Evolutionary conservation across 35 echinoderm and acorn worm genomes (phyloP).

Genomic region (Apostichopus parvimensis): DNA sequence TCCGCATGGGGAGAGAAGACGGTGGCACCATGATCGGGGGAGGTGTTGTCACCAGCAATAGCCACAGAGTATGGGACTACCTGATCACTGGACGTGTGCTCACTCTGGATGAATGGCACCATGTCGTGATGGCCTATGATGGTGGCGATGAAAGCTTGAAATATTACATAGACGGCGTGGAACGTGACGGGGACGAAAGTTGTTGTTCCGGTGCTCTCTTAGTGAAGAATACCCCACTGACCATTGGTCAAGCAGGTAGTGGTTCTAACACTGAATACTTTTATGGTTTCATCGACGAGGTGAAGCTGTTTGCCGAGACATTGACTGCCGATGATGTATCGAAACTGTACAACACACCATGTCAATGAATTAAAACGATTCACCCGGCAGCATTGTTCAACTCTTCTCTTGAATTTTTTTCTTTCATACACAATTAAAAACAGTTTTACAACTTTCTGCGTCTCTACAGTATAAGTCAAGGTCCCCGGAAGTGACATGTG

Average conservation of each 20-base stretch:
- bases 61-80: constrained; percentile 57
- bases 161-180: constrained; percentile 59
- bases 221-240: constrained; percentile 59
- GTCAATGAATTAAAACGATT: background rate
- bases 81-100: background rate
- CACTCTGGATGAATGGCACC: constrained; percentile 51
- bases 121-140: constrained; percentile 84
- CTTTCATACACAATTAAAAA: too few species aligned
- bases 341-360: background rate
- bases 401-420: too few species aligned
- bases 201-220: constrained; percentile 69
- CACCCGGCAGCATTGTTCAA: too few species aligned
- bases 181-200: constrained; percentile 14
- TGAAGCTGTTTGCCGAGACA: constrained; percentile 59
- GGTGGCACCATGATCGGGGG: constrained; percentile 57
- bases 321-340: constrained; percentile 48
- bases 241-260: constrained; percentile 74
- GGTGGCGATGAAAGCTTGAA: constrained; percentile 27
- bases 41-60: constrained; percentile 49
- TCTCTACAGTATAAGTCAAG: too few species aligned
- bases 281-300: constrained; percentile 76
- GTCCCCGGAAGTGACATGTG: too few species aligned
- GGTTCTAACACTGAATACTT: constrained; percentile 57
- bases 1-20: constrained; percentile 71
- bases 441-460: too few species aligned